A percentile compares a stretch with the other conserved stretches of the same genome.
These are phyloP conservation scores for Phymorhynchus buccinoides DNA, from an alignment of 1,140 invertebrate species.

Conservation along the genomic window DNA sequence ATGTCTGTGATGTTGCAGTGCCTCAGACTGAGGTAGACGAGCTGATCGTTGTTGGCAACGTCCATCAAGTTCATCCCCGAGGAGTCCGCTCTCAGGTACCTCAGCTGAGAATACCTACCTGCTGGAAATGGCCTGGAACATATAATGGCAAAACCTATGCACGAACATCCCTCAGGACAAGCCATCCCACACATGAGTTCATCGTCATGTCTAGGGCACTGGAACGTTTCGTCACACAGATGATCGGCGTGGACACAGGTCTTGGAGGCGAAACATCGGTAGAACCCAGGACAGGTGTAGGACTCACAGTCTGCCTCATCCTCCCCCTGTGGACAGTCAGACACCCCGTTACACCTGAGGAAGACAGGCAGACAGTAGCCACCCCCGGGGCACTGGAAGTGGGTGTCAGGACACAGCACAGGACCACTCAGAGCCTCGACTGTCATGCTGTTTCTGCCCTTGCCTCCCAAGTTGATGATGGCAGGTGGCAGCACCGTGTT, in stretches of 20 bases:
- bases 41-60: not conserved
- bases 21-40: not conserved
- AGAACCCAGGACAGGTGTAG: constrained; percentile 23
- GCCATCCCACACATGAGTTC: not conserved
- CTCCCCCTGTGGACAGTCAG: constrained; percentile 1
- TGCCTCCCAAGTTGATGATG: too few relatives aligned
- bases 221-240: constrained; percentile 6
- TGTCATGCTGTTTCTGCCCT: too few relatives aligned
- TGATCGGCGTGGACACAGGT: not conserved
- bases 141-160: not conserved
- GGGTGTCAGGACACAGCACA: not conserved
- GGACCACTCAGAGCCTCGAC: too few relatives aligned
- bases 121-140: not conserved
- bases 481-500: too few relatives aligned
- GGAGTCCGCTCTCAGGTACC: not conserved
- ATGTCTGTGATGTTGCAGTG: not conserved
- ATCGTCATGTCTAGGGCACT: not conserved
- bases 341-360: constrained; percentile 7
- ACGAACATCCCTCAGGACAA: not conserved
- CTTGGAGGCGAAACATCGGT: constrained; percentile 6
- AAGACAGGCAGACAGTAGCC: not conserved
- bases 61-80: not conserved
- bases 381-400: not conserved
- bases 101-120: not conserved
- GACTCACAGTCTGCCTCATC: constrained; percentile 17